Base-by-base conservation (phyloP, 2,113 vertebrate species). In the Recurvirostra avosetta region DNA sequence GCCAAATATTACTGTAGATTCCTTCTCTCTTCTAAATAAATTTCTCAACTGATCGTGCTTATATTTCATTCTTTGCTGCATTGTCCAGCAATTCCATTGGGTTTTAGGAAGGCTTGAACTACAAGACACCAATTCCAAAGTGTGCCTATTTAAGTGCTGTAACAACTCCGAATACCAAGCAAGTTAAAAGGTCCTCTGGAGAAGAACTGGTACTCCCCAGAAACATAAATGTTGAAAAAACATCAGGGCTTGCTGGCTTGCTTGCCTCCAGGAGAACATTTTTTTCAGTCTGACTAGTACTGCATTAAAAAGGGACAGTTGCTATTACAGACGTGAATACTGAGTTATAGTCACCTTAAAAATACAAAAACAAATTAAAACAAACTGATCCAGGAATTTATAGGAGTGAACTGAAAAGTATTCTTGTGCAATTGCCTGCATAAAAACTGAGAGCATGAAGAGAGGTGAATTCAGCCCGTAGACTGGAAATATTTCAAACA, bases 191-290 rank as follows among this genome's bases (percentile, higher is more conserved):
- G 71, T 72, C 63, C 75, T 90, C 61, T 77, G 76, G 23, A 94
- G 53, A 86, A 80, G 34, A 96, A 89, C 36, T 55, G 61, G 74
- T 30, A 76, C n/a, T 62, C 52, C 49, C 23, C 38, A 86, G 89
- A 73, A 96, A 91, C 71, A 93, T 27, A 96, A 94, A 90, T 61
- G 73, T 32, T 81, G 95, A 70, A 91, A 88, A 95, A 89, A 74
- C 85, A 90, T 50, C 92, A 97, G 26, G 53, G 43, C 18, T 63
- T 73, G 49, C 58, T 65, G 79, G 73, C 47, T 84, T 88, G 72
- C 86, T 79, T 94, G 87, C 92, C 75, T 92, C 38, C 50, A 56
- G 74, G 12, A 88, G 67, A 96, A 83, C 16, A 40, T 20, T 89
- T 59, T 91, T 91, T 91, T 72, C 63, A 86, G 79, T 38, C 36